A percentile compares a stretch with the other conserved stretches of the same genome.
These are phyloP conservation scores for Rhamphomyia laevipes DNA, from an alignment of 2,888 invertebrate species.

Conservation along the genomic window DNA sequence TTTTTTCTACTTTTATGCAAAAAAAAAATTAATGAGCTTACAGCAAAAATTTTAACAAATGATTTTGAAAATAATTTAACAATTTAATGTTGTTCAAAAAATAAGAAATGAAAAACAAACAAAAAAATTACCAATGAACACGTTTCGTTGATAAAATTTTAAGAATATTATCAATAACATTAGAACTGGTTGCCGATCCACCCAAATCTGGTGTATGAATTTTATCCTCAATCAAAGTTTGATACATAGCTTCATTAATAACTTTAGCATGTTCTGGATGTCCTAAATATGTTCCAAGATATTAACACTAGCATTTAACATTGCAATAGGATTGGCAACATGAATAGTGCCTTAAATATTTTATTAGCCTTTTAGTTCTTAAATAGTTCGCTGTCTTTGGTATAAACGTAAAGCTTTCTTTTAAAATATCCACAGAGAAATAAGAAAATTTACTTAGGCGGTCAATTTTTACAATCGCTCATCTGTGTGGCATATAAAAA, in stretches of 20 bases:
- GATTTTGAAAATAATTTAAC: background rate
- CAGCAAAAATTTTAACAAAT: too few species aligned
- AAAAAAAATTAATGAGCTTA: too few species aligned
- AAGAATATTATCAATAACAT: constrained; percentile 74
- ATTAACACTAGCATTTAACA: constrained; percentile 89
- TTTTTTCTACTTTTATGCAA: too few species aligned
- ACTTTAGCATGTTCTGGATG: constrained; percentile 69
- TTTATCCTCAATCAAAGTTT: constrained; percentile 66
- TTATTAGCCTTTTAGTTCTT: too few species aligned
- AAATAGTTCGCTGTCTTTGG: too few species aligned
- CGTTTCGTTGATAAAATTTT: constrained; percentile 52
- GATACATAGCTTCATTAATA: constrained; percentile 61
- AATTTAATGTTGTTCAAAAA: background rate
- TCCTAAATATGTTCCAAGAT: constrained; percentile 86
- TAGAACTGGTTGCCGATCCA: constrained; percentile 66
- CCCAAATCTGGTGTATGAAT: constrained; percentile 65
- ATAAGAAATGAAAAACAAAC: too few species aligned
- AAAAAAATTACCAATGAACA: constrained; percentile 36
- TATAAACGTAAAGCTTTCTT: too few species aligned
- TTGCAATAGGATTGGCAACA: constrained; percentile 92
- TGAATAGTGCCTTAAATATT: too few species aligned
- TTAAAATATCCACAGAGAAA: too few species aligned
- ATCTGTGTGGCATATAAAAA: too few species aligned
- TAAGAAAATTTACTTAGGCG: too few species aligned
- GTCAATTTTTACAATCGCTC: too few species aligned